Evolutionary conservation across 2,113 vertebrate species (phyloP), one percentile per base, ranked within the genome.

Genomic region (Scopus umbretta): DNA sequence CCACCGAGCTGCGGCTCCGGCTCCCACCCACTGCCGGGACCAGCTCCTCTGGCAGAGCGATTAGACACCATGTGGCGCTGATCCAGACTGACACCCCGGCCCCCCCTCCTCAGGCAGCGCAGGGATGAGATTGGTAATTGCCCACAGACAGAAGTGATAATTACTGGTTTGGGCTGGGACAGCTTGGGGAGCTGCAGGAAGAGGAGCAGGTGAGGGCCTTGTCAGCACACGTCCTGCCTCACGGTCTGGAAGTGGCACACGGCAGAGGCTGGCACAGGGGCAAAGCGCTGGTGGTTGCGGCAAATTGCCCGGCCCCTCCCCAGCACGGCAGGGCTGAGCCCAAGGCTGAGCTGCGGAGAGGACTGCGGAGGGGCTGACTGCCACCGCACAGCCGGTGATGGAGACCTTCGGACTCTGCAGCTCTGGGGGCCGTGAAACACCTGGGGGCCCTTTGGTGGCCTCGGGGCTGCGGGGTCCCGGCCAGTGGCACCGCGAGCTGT

Each of bases 61-160:
- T 16, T 1, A 4, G 53, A 21, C 36, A 12, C 70, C 34, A 0
- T 0, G 2, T 6, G 34, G 76, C 5, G 2, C 87, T 1, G 13
- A 40, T 18, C 68, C 38, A 10, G 20, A 15, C 14, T 10, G 58
- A 16, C 27, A 10, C 16, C 50, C 38, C 0, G 5, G 72, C 38
- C 52, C 32, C 50, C 61, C 66, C 47, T 82, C 27, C 81, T 34
- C 0, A 4, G 21, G 82, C 83, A 63, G 40, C 7, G 1, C 0
- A 1, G 13, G 0, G 2, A 6, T 7, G 72, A 19, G 75, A 5
- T n/a, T 0, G 1, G 27, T 10, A 53, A 58, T 26, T 25, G 23
- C 65, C 63, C 73, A 12, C 26, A 25, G 86, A 9, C 32, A 53
- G 50, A 17, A 65, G 36, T 7, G 34, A 2, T 53, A 52, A 50